Evolutionary conservation across 2,888 invertebrate genomes (phyloP), one percentile per base, ranked within the genome.

Genomic region (Eilema caniola): DNA sequence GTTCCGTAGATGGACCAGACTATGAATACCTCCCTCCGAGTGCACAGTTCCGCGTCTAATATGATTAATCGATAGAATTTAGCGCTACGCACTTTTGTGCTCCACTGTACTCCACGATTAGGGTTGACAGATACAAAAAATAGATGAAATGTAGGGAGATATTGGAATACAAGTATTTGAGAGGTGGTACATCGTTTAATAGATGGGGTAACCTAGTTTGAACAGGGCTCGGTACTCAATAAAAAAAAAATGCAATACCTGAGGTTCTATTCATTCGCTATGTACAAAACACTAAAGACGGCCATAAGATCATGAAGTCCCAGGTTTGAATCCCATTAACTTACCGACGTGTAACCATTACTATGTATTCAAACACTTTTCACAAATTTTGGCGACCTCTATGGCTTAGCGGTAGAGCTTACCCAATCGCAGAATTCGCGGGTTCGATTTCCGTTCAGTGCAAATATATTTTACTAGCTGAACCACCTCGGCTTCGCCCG

Each of bases 11-110:
- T 59, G 12, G n/a, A 8, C 67, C 24, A 8, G 70, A 72, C 81
- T 81, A 77, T 75, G 67, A 79, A 81, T 83, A 77, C 66, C 8
- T 5, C 47, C 47, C 56, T n/a, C 11, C 25, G 16, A 37, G 11
- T 24, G 12, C 59, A 47, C 31, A 59, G 41, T 53, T 62, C 68
- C 82, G 81, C 81, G 80, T 83, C 83, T 81, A 84, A 84, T 81
- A 83, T 88, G 88, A 89, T 88, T 87, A 90, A 90, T 91, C 86
- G 83, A 76, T 74, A 80, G 83, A 85, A 87, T 88, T 87, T 86
- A 80, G 84, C 88, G 89, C 84, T 69, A 70, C 65, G 59, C 69
- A 72, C 71, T 84, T 82, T 81, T 81, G 83, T 78, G 76, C 79
- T 79, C 80, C 80, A 85, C 85, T 84, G 85, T 85, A 86, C 86